Conservation (phyloP, 2,888 invertebrate genomes). For the Torymus aiolomorphi region DNA sequence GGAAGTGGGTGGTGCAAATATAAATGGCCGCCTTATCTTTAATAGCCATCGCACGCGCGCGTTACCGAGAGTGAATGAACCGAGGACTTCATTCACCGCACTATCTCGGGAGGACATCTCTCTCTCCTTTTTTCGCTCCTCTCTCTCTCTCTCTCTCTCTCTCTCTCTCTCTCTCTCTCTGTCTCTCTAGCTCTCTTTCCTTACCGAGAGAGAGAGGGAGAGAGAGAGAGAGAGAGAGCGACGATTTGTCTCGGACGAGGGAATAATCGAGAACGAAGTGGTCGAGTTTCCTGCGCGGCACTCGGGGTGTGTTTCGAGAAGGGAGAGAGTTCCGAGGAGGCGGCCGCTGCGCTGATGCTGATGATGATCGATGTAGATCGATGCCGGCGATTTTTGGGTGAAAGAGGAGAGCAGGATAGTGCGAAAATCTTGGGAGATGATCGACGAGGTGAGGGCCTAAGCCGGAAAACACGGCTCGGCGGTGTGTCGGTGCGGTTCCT, state of each 20-base stretch:
- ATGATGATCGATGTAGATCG: constrained; percentile 52
- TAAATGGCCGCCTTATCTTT: constrained; percentile 62
- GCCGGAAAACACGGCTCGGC: constrained; percentile 23
- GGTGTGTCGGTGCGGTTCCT: too few species aligned
- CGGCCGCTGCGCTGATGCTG: neutral
- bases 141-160: too few species aligned
- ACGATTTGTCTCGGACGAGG: constrained; percentile 60
- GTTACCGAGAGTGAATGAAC: neutral
- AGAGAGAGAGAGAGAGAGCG: constrained; percentile 5
- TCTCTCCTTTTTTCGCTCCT: too few species aligned
- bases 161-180: constrained; percentile 27
- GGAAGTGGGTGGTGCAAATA: constrained; percentile 62
- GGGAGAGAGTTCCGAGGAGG: constrained; percentile 32
- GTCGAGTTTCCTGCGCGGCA: constrained; percentile 13
- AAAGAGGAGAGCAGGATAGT: neutral
- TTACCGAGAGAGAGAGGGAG: too few species aligned
- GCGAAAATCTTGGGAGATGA: constrained; percentile 21
- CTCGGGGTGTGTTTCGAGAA: neutral
- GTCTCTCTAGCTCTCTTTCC: too few species aligned
- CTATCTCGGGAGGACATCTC: constrained; percentile 67
- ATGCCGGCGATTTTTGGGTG: neutral
- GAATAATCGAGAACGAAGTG: constrained; percentile 62
- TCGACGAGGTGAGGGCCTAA: constrained; percentile 23
- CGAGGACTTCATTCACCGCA: constrained; percentile 68
- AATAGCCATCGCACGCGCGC: too few species aligned